Percentiles rank a stretch among this genome's conserved stretches.
phyloP scores from a whole-genome alignment of 2,113 vertebrate species.

The Natator depressus region DNA sequence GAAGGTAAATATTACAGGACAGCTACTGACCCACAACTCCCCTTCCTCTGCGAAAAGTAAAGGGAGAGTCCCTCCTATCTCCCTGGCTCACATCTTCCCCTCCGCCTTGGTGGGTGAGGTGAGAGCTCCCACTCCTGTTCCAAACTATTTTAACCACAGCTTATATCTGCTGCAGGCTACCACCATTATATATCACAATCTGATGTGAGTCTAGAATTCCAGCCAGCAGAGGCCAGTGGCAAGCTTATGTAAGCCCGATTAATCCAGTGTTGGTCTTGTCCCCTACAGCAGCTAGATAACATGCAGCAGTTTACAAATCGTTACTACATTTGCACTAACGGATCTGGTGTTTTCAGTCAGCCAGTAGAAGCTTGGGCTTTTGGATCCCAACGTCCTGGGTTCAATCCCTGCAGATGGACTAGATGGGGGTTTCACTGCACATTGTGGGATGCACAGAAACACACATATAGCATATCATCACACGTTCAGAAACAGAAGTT shows the following conservation, averaged over 20 bases:
- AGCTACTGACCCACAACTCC: neutral
- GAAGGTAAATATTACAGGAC: slow-evolving; percentile 1
- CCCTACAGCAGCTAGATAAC: neutral
- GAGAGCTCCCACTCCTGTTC: neutral
- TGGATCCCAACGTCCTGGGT: neutral
- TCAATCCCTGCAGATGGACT: neutral
- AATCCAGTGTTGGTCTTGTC: neutral
- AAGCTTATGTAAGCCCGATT: neutral
- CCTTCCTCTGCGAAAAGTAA: neutral
- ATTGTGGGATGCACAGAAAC: slow-evolving; percentile 9
- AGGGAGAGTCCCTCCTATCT: neutral
- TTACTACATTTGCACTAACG: neutral
- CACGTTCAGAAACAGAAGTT: neutral
- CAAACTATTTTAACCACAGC: neutral
- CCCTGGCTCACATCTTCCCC: neutral
- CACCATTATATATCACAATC: neutral
- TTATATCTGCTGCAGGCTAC: neutral
- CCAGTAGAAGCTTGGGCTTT: neutral
- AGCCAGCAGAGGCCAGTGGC: neutral
- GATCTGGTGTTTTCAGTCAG: slow-evolving; percentile 2
- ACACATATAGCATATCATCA: neutral
- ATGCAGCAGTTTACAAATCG: neutral
- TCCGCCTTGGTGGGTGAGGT: neutral
- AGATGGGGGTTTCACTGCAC: neutral
- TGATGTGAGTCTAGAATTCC: neutral